phyloP scores from a whole-genome alignment of 2,797 vertebrate genomes.

The Pampus argenteus region DNA sequence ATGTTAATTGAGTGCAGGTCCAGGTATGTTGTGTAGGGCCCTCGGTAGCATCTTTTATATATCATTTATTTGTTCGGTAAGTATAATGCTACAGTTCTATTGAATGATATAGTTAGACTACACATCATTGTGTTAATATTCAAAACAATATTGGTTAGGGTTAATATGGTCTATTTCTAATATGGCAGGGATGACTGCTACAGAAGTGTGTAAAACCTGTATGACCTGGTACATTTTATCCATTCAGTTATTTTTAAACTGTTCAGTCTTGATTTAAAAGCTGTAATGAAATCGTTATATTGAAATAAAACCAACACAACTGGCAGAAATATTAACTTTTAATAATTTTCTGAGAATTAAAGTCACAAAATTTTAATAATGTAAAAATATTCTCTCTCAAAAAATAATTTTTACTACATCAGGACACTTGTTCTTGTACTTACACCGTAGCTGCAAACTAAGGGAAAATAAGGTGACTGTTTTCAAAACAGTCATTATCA shows the following conservation, averaged over 20 bases:
- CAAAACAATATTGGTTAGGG: background rate
- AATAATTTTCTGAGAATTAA: slow-evolving; percentile 1
- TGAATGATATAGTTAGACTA: background rate
- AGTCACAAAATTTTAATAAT: no score
- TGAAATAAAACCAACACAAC: slow-evolving; percentile 2
- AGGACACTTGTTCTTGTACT: background rate
- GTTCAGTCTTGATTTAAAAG: background rate
- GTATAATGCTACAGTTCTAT: slow-evolving; percentile 6
- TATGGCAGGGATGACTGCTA: background rate
- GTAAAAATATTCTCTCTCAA: background rate
- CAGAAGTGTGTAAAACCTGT: background rate
- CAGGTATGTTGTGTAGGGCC: slow-evolving; percentile 5
- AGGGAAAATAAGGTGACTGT: background rate
- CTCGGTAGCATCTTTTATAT: slow-evolving; percentile 2
- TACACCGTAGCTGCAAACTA: background rate
- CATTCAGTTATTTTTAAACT: slow-evolving; percentile 2
- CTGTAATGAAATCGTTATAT: slow-evolving; percentile 10
- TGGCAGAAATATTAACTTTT: slow-evolving; percentile 10
- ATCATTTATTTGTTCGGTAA: slow-evolving; percentile 21
- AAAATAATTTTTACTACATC: background rate
- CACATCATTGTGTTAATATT: slow-evolving; percentile 10
- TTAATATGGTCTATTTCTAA: slow-evolving; percentile 1
- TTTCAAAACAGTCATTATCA: background rate
- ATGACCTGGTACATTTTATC: slow-evolving; percentile 12
- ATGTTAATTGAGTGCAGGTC: slow-evolving; percentile 32